Evolutionary conservation across 2,797 vertebrate genomes (phyloP).

Genomic region (Naso thynnoides): DNA sequence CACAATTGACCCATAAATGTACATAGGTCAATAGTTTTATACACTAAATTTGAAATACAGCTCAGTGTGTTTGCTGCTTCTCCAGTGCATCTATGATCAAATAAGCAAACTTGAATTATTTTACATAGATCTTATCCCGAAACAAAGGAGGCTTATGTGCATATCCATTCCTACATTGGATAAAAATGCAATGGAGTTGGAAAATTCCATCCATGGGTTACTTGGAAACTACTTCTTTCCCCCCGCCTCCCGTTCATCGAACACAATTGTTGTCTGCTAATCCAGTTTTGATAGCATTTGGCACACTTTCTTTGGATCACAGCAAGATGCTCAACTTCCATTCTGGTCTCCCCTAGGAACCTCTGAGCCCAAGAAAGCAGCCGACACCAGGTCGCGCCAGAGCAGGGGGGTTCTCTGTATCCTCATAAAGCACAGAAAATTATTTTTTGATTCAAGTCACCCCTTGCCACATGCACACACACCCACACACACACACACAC

Average conservation of each 20-base stretch:
- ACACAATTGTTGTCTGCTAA: slow-evolving; percentile 87
- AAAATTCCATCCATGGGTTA: slow-evolving; percentile 84
- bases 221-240: slow-evolving; percentile 83
- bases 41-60: slow-evolving; percentile 13
- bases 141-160: slow-evolving; percentile 45
- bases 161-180: slow-evolving; percentile 56
- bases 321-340: slow-evolving; percentile 88
- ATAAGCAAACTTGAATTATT: slow-evolving; percentile 20
- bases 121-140: slow-evolving; percentile 25
- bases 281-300: slow-evolving; percentile 91
- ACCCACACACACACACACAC: slow-evolving; percentile 23
- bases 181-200: slow-evolving; percentile 63
- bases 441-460: slow-evolving; percentile 81
- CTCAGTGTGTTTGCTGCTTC: neutral
- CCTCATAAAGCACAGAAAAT: slow-evolving; percentile 78
- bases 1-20: neutral
- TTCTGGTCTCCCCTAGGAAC: slow-evolving; percentile 88
- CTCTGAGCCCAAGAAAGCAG: slow-evolving; percentile 85
- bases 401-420: slow-evolving; percentile 75
- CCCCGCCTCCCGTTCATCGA: slow-evolving; percentile 79
- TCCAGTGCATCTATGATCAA: neutral
- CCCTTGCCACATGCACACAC: slow-evolving; percentile 59
- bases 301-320: slow-evolving; percentile 90
- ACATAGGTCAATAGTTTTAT: neutral
- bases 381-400: slow-evolving; percentile 79